Percentiles rank a stretch among this genome's conserved stretches.
Evolutionary conservation across 2,888 invertebrate genomes (phyloP).

Genomic region (Drosophila demipolita): DNA sequence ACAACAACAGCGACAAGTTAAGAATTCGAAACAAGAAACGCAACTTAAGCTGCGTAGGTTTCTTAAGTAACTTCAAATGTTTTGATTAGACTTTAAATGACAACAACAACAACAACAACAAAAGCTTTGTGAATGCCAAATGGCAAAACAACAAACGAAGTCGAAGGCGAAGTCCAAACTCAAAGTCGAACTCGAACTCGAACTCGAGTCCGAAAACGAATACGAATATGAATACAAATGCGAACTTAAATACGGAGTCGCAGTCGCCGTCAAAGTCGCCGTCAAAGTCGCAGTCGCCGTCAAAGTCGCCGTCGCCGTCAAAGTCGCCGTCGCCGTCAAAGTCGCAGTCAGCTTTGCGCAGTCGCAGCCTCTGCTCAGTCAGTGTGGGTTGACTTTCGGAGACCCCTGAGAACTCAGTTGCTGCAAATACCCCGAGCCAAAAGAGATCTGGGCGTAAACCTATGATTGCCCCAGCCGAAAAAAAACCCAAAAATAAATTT

Average conservation of each 20-base stretch:
- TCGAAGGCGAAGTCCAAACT: conserved; percentile 25
- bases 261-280: conserved; percentile 38
- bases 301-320: conserved; percentile 12
- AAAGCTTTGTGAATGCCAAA: conserved; percentile 66
- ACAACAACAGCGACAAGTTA: conserved; percentile 62
- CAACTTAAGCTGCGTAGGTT: conserved; percentile 81
- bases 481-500: not conserved
- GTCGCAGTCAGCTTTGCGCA: conserved; percentile 28
- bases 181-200: conserved; percentile 19
- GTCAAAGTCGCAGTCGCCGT: conserved; percentile 5
- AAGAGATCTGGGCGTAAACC: not conserved
- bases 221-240: conserved; percentile 25
- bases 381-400: conserved; percentile 55
- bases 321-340: conserved; percentile 22
- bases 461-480: not conserved
- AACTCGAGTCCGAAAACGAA: conserved; percentile 33
- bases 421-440: conserved; percentile 2
- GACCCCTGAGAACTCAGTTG: not conserved
- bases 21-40: conserved; percentile 80
- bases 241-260: conserved; percentile 25
- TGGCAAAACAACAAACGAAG: conserved; percentile 46
- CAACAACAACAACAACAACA: conserved; percentile 43
- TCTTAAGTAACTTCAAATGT: conserved; percentile 81
- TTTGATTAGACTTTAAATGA: conserved; percentile 80
- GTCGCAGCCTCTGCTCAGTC: conserved; percentile 34